Evolutionary conservation across 2,113 vertebrate genomes (phyloP).

Genomic region (Orcinus orca): DNA sequence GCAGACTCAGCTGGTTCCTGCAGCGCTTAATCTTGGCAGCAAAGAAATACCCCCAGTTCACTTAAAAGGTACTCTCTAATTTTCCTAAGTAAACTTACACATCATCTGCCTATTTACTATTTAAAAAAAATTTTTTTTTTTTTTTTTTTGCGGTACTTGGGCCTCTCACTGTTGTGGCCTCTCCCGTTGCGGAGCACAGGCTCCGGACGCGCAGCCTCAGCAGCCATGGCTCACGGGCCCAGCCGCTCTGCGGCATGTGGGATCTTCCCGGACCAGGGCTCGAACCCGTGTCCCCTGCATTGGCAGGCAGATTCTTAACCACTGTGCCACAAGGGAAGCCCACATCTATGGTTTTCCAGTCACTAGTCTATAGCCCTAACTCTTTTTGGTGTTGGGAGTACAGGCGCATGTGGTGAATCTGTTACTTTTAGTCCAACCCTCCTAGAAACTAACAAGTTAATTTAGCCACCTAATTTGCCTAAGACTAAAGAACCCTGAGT

Average conservation of each 20-base stretch:
- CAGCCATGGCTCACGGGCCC: too few species aligned
- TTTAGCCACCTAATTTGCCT: background rate
- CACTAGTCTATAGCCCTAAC: background rate
- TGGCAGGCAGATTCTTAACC: background rate
- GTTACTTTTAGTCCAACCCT: background rate
- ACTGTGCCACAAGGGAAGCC: background rate
- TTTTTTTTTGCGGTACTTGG: too few species aligned
- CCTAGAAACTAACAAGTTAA: background rate
- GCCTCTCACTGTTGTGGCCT: too few species aligned
- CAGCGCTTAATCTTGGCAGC: background rate
- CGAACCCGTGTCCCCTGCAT: background rate
- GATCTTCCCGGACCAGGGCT: background rate
- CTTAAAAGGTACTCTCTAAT: background rate
- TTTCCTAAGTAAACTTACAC: background rate
- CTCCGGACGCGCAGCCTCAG: too few species aligned
- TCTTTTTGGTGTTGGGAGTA: background rate
- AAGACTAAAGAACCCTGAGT: background rate
- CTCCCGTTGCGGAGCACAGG: too few species aligned
- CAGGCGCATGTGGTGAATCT: accelerated
- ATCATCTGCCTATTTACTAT: background rate
- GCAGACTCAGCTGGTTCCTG: background rate
- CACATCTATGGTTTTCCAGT: background rate
- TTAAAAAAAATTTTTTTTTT: background rate
- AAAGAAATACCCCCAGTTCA: background rate
- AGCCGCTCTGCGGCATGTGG: accelerated